Evolutionary conservation across 2,888 invertebrate species (phyloP).

Genomic region (Blera fallax): DNA sequence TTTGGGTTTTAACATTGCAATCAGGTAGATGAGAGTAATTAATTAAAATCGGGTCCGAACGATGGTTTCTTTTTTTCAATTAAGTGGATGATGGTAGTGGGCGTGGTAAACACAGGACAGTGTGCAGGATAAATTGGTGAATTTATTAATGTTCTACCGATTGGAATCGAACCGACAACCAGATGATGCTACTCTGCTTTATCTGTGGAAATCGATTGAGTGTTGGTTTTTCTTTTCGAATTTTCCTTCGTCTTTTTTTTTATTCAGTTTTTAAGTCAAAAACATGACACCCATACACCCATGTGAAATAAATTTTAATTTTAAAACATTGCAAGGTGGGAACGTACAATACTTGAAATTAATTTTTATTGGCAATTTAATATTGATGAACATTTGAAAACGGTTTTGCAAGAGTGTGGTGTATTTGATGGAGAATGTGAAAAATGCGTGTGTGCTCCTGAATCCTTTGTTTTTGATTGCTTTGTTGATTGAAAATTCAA

Average conservation of each 20-base stretch:
- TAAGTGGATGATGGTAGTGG: slow-evolving; percentile 53
- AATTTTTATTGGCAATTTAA: slow-evolving; percentile 10
- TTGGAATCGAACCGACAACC: slow-evolving; percentile 32
- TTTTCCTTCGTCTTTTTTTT: background rate
- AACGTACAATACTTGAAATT: background rate
- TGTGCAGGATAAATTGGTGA: slow-evolving; percentile 49
- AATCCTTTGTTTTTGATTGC: background rate
- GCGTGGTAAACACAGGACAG: slow-evolving; percentile 10
- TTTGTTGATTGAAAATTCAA: background rate
- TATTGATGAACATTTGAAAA: background rate
- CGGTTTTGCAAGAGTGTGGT: background rate
- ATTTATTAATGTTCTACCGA: slow-evolving; percentile 58
- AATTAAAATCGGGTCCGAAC: slow-evolving; percentile 63
- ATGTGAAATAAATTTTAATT: slow-evolving; percentile 23
- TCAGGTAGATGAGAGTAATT: slow-evolving; percentile 71
- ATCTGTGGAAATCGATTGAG: slow-evolving; percentile 37
- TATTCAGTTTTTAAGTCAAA: slow-evolving; percentile 11
- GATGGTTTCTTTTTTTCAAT: slow-evolving; percentile 61
- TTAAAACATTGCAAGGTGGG: background rate
- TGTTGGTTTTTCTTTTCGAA: slow-evolving; percentile 13
- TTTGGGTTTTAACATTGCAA: slow-evolving; percentile 66
- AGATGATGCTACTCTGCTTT: slow-evolving; percentile 41
- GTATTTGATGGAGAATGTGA: background rate
- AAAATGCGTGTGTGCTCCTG: background rate
- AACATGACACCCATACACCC: slow-evolving; percentile 33